phyloP scores from a whole-genome alignment of 2,888 invertebrate species.

The Sarcophaga subvicina region DNA sequence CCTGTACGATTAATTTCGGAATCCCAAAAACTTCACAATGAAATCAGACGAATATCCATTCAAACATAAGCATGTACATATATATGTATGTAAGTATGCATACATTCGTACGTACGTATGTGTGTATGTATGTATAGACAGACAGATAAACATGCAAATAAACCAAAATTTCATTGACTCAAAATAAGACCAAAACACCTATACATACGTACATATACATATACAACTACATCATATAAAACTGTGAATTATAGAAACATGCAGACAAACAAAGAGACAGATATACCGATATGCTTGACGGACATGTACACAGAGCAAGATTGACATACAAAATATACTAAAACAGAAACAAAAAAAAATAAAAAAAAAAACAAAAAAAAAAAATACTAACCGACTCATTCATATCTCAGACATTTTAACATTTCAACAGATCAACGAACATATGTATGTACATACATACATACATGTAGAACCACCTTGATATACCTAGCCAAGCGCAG shows the following conservation, averaged over 20 bases:
- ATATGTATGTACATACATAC: not conserved
- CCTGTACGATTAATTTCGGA: constrained; percentile 62
- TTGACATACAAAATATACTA: not conserved
- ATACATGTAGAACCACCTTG: not conserved
- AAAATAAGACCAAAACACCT: constrained; percentile 4
- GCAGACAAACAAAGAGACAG: not conserved
- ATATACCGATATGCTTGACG: not conserved
- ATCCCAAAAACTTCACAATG: constrained; percentile 55
- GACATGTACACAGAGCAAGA: not conserved
- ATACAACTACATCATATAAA: not conserved
- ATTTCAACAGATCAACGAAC: not conserved
- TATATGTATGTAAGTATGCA: no score
- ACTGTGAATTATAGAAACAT: not conserved
- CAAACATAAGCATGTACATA: no score
- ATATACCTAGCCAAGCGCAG: no score
- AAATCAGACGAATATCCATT: constrained; percentile 9
- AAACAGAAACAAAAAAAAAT: not conserved
- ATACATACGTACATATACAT: not conserved
- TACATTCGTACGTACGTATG: no score
- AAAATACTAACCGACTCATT: not conserved
- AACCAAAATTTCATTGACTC: constrained; percentile 49
- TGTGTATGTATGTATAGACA: not conserved
- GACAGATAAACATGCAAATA: constrained; percentile 23
- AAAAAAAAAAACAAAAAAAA: not conserved
- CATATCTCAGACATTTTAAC: not conserved